Conservation (phyloP, 2,797 vertebrate species). For the Tragelaphus oryx region DNA sequence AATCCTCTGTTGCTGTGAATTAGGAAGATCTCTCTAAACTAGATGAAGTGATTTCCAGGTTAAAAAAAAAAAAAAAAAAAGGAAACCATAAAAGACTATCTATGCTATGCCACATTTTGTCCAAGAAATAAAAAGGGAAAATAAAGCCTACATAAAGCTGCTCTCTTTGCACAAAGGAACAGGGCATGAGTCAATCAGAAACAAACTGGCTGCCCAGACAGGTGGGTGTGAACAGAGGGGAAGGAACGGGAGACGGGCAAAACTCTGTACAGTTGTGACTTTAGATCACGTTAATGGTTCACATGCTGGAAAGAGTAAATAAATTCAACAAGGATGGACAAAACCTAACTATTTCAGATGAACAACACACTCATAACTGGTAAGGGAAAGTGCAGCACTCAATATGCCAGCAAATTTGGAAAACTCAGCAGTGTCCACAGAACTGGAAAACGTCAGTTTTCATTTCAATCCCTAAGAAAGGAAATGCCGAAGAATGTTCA, state of each 20-base stretch:
- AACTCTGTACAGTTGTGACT: background rate
- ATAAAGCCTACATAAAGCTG: background rate
- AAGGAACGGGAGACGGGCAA: background rate
- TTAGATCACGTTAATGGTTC: background rate
- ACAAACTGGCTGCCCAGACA: background rate
- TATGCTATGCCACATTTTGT: background rate
- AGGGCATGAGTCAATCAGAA: background rate
- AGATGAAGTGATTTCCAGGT: background rate
- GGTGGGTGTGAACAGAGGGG: background rate
- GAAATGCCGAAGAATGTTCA: background rate
- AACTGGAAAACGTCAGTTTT: background rate
- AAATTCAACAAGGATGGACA: background rate
- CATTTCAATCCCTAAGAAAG: background rate
- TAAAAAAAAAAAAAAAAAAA: background rate
- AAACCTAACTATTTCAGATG: background rate
- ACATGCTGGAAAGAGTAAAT: background rate
- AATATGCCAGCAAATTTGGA: background rate
- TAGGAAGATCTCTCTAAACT: background rate
- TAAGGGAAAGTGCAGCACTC: background rate
- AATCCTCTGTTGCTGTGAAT: background rate
- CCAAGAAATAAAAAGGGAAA: background rate
- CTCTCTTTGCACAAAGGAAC: background rate
- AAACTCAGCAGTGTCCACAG: background rate
- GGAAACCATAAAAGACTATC: background rate
- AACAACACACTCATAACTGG: background rate